Conservation (phyloP, 30 jellyfish, hydroid and myxozoan genomes). For the Hydra vulgaris region DNA sequence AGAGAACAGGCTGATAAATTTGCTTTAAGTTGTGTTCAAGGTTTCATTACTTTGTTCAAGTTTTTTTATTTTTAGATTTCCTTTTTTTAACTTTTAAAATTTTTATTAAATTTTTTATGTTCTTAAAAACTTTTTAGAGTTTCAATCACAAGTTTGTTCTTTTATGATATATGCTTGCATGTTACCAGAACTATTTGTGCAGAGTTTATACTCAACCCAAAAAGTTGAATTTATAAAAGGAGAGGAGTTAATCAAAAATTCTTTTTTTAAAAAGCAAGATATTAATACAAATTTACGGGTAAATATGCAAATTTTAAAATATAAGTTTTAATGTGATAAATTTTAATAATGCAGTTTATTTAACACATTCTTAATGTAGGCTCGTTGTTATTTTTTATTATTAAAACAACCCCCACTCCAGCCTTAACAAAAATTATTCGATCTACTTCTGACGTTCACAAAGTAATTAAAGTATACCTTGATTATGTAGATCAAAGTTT, state of each 20-base stretch:
- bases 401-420: no score
- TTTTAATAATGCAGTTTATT: no score
- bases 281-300: not conserved
- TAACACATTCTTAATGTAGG: no score
- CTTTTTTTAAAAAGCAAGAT: not conserved
- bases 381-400: no score
- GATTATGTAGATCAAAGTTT: no score
- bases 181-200: not conserved
- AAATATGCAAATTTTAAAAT: no score
- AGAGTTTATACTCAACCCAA: not conserved
- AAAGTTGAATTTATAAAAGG: not conserved
- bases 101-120: not conserved
- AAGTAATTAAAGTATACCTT: no score
- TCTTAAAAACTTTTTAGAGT: not conserved
- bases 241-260: not conserved
- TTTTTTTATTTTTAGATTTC: not conserved
- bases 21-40: constrained; percentile 63
- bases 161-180: not conserved
- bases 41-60: constrained; percentile 3
- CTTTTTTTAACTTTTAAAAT: not conserved
- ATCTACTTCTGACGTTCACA: no score
- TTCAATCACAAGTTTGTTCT: not conserved
- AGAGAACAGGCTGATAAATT: constrained; percentile 48
- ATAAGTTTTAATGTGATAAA: no score
- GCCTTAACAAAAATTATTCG: no score